Evolutionary conservation across 2,113 vertebrate species (phyloP).

Genomic region (Calonectris borealis): DNA sequence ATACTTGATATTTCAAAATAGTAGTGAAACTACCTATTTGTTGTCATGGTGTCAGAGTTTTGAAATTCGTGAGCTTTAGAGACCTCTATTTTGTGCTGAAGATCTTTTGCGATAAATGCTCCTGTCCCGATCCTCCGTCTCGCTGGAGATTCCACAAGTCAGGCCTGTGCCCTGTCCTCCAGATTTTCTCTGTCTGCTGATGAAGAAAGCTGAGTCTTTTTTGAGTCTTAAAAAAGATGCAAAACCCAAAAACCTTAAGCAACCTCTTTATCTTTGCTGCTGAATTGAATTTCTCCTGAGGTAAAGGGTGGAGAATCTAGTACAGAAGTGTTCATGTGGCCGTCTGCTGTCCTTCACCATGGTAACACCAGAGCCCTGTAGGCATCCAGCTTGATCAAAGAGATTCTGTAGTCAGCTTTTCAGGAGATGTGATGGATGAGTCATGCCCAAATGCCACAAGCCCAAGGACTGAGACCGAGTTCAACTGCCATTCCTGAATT

Average conservation of each 20-base stretch:
- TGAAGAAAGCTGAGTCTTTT: background rate
- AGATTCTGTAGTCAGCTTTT: background rate
- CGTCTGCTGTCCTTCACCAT: background rate
- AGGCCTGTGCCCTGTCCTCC: background rate
- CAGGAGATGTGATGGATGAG: background rate
- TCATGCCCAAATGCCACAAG: background rate
- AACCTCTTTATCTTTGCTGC: background rate
- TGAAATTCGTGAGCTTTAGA: background rate
- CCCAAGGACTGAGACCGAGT: background rate
- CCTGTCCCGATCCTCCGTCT: rapidly evolving
- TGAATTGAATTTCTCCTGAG: background rate
- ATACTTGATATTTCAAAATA: background rate
- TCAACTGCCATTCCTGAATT: background rate
- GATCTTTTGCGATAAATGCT: background rate
- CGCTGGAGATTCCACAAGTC: background rate
- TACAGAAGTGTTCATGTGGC: background rate
- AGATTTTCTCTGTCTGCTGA: background rate
- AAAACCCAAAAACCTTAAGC: background rate
- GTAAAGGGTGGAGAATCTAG: background rate
- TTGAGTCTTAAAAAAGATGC: background rate
- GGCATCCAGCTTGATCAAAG: constrained; percentile 3
- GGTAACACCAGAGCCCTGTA: background rate
- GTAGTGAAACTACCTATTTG: background rate
- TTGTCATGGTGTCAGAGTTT: background rate
- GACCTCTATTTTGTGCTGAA: background rate